phyloP scores from a whole-genome alignment of 1,140 invertebrate species.

The Coptotermes formosanus region DNA sequence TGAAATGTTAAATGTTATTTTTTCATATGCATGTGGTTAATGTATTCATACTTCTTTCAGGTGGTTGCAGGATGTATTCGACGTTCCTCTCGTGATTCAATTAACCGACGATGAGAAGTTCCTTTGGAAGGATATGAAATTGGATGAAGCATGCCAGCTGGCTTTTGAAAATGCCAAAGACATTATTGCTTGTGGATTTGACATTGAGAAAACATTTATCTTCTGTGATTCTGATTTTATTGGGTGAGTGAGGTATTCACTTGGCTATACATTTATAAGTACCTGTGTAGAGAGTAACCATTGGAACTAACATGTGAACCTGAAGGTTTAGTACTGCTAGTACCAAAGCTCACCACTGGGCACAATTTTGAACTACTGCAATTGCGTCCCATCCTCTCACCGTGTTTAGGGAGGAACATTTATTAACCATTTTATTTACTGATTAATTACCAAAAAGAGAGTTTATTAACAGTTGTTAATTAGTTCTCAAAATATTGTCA shows the following conservation, averaged over 20 bases:
- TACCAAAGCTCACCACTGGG: no score
- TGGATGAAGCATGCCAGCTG: constrained; percentile 86
- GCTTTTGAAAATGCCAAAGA: constrained; percentile 94
- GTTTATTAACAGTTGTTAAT: no score
- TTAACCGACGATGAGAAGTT: constrained; percentile 99
- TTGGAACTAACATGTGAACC: neutral
- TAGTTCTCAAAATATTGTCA: no score
- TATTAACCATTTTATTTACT: no score
- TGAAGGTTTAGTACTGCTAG: no score
- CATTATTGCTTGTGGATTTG: constrained; percentile 98
- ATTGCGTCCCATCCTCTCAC: no score
- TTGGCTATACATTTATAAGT: neutral
- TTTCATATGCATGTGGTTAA: neutral
- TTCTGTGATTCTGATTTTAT: constrained; percentile 95
- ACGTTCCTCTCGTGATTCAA: constrained; percentile 95
- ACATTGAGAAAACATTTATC: constrained; percentile 94
- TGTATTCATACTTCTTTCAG: constrained; percentile 53
- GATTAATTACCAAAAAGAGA: no score
- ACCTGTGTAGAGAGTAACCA: no score
- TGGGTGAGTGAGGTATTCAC: constrained; percentile 60
- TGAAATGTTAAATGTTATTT: neutral
- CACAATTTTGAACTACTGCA: no score
- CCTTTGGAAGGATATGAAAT: constrained; percentile 92
- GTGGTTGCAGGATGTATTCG: constrained; percentile 97
- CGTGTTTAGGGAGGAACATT: no score